Conservation (phyloP, 2,797 vertebrate species). For the Todus mexicanus region DNA sequence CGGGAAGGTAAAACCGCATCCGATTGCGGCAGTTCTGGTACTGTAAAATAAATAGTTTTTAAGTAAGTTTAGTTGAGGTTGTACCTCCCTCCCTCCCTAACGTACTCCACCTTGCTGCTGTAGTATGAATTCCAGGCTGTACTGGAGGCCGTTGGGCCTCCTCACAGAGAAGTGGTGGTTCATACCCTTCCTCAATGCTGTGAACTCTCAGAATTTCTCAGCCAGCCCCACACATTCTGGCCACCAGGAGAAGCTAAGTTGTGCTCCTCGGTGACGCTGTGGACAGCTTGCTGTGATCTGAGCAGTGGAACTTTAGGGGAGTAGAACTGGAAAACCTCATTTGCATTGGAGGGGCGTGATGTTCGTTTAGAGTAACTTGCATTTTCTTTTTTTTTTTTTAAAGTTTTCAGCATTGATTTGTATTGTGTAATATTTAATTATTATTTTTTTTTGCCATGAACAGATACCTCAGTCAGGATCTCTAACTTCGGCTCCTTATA, state of each 20-base stretch:
- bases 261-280: background rate
- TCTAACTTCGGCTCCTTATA: constrained; percentile 28
- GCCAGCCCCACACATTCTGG: background rate
- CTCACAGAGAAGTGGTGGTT: background rate
- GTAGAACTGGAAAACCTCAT: constrained; percentile 26
- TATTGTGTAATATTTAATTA: background rate
- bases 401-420: background rate
- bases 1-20: background rate
- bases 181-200: background rate
- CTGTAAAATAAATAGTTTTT: background rate
- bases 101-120: background rate
- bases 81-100: background rate
- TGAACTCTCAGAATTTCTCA: background rate
- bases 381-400: background rate
- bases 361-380: background rate
- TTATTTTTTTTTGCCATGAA: background rate
- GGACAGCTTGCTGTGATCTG: background rate
- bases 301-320: background rate
- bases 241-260: background rate
- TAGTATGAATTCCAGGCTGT: background rate
- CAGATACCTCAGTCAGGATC: constrained; percentile 52
- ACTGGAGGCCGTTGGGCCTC: background rate
- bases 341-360: background rate
- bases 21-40: background rate
- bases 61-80: background rate